These are phyloP conservation scores for Lepilemur ruficaudatus DNA, from an alignment of 2,797 vertebrate species.

Conservation along the genomic window DNA sequence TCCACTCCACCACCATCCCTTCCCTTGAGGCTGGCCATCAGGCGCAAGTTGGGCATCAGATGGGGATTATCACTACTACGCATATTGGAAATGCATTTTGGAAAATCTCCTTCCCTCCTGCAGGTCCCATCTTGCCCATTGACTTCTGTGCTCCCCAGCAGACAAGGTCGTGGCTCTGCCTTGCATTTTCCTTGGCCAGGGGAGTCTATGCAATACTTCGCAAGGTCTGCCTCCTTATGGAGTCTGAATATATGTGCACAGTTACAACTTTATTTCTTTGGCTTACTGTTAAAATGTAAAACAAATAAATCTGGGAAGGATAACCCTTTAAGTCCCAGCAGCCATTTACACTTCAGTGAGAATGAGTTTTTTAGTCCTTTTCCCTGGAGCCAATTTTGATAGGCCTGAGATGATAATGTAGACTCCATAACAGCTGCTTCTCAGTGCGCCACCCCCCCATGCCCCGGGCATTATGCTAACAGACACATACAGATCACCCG, in stretches of 20 bases:
- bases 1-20: accelerated
- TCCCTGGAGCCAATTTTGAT: not conserved
- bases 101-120: not conserved
- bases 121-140: not conserved
- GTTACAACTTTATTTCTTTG: not conserved
- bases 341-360: not conserved
- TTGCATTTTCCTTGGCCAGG: not conserved
- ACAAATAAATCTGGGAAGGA: not conserved
- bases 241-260: not conserved
- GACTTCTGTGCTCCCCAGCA: not conserved
- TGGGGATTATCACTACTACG: accelerated
- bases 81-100: not conserved
- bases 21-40: not conserved
- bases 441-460: not conserved
- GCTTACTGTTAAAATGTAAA: not conserved
- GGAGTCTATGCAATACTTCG: not conserved
- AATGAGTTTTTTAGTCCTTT: not conserved
- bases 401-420: not conserved
- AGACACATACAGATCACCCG: not conserved
- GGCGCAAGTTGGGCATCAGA: not conserved
- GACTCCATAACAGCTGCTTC: not conserved
- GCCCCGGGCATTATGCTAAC: no score
- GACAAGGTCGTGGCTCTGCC: not conserved
- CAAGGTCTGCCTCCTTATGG: not conserved
- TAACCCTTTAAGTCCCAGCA: not conserved